Evolutionary conservation across 2,797 vertebrate genomes (phyloP).

Genomic region (Tauraco hartlaubi): DNA sequence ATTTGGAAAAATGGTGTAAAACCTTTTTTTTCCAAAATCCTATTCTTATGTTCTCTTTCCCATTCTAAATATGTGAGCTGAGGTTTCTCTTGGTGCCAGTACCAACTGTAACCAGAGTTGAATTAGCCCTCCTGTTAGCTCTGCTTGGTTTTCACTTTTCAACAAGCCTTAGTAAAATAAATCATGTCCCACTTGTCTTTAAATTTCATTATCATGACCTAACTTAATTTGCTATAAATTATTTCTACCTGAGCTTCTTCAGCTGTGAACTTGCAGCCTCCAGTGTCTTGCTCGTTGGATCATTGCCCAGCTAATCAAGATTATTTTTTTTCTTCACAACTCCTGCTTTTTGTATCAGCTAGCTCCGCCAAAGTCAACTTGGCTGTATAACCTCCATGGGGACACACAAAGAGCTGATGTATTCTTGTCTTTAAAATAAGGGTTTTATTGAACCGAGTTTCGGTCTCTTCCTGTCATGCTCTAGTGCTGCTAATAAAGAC

Average conservation of each 20-base stretch:
- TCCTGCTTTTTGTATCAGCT: slow-evolving; percentile 26
- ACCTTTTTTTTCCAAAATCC: neutral
- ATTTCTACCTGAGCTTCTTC: slow-evolving; percentile 58
- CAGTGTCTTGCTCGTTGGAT: slow-evolving; percentile 24
- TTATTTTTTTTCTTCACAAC: neutral
- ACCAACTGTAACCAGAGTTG: neutral
- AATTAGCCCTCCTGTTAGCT: slow-evolving; percentile 13
- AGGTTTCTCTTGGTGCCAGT: neutral
- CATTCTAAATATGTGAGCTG: neutral
- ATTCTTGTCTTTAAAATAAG: slow-evolving; percentile 34
- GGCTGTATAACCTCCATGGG: neutral
- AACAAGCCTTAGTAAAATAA: slow-evolving; percentile 44
- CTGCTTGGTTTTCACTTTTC: slow-evolving; percentile 35
- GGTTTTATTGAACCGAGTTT: slow-evolving; percentile 10
- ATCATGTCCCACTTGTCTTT: slow-evolving; percentile 39
- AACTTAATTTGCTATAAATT: slow-evolving; percentile 61
- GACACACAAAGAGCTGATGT: neutral
- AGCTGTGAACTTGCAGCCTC: slow-evolving; percentile 21
- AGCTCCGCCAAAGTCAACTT: slow-evolving; percentile 30
- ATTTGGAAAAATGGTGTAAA: neutral
- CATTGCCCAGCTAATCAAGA: slow-evolving; percentile 52
- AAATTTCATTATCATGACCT: slow-evolving; percentile 59
- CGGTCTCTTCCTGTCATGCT: neutral
- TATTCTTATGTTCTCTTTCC: neutral
- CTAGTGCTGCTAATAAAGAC: slow-evolving; percentile 1